These are phyloP conservation scores for Amblyjoppa fuscipennis DNA, from an alignment of 2,888 invertebrate species.

Conservation along the genomic window DNA sequence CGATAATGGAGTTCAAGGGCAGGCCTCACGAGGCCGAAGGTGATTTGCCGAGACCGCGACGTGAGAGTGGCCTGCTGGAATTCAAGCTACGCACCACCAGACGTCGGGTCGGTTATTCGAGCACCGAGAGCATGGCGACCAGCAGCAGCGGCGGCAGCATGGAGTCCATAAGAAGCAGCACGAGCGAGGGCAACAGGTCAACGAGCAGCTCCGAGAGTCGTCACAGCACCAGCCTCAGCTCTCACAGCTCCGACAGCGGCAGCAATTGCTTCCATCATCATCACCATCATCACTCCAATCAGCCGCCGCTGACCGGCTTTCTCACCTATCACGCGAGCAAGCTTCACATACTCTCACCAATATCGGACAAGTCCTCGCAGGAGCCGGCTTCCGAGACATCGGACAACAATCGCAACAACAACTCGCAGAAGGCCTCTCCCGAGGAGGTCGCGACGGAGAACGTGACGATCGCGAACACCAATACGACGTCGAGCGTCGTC, in stretches of 20 bases:
- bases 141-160: conserved; percentile 95
- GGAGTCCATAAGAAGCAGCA: conserved; percentile 94
- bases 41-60: conserved; percentile 75
- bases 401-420: conserved; percentile 92
- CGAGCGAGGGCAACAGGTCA: conserved; percentile 94
- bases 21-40: conserved; percentile 86
- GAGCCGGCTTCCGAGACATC: conserved; percentile 94
- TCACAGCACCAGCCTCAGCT: conserved; percentile 93
- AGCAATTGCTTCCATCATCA: conserved; percentile 88
- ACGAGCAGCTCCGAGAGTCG: conserved; percentile 94
- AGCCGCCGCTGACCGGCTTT: conserved; percentile 88
- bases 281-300: conserved; percentile 85
- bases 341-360: conserved; percentile 94
- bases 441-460: conserved; percentile 87
- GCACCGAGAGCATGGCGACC: conserved; percentile 95
- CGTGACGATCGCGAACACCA: conserved; percentile 69
- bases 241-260: conserved; percentile 94
- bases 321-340: conserved; percentile 91
- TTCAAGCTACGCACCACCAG: conserved; percentile 89
- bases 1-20: conserved; percentile 91
- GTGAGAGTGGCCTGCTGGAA: conserved; percentile 86
- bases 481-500: conserved; percentile 74
- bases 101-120: conserved; percentile 89
- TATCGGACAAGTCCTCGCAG: conserved; percentile 95
- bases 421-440: conserved; percentile 92